These are phyloP conservation scores for Xestia xanthographa DNA, from an alignment of 2,888 invertebrate species.

Conservation along the genomic window DNA sequence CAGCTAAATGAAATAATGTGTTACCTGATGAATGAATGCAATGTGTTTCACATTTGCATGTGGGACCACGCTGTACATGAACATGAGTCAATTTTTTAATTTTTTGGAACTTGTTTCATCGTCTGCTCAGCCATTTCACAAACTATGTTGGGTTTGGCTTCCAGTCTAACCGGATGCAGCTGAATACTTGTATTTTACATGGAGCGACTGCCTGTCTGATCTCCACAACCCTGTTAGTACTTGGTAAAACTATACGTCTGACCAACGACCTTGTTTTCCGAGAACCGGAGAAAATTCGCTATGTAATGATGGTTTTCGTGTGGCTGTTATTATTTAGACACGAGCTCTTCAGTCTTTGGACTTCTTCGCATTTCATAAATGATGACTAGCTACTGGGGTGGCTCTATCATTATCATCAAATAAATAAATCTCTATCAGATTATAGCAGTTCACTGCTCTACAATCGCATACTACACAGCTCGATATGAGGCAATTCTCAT, in stretches of 20 bases:
- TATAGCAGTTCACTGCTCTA: no score
- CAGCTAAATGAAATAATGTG: constrained; percentile 60
- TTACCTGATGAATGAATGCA: constrained; percentile 59
- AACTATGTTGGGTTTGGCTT: neutral
- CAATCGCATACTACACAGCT: no score
- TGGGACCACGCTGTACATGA: constrained; percentile 18
- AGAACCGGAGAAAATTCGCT: neutral
- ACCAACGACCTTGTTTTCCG: neutral
- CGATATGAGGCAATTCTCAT: no score
- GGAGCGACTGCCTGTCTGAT: neutral
- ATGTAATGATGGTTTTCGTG: no score
- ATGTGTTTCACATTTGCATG: constrained; percentile 54
- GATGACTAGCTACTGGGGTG: no score
- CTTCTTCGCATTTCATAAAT: no score
- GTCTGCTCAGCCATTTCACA: neutral
- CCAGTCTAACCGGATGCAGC: neutral
- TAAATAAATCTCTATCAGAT: no score
- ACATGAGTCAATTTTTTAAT: constrained; percentile 18
- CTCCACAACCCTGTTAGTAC: neutral
- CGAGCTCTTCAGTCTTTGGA: no score
- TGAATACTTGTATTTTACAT: neutral
- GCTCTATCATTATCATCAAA: no score
- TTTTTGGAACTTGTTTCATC: neutral
- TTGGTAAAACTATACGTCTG: neutral
- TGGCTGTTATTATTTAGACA: no score